Percentiles rank a stretch among this genome's conserved stretches.
Evolutionary conservation across 2,888 invertebrate species (phyloP).

Genomic region (Melanotus villosus): DNA sequence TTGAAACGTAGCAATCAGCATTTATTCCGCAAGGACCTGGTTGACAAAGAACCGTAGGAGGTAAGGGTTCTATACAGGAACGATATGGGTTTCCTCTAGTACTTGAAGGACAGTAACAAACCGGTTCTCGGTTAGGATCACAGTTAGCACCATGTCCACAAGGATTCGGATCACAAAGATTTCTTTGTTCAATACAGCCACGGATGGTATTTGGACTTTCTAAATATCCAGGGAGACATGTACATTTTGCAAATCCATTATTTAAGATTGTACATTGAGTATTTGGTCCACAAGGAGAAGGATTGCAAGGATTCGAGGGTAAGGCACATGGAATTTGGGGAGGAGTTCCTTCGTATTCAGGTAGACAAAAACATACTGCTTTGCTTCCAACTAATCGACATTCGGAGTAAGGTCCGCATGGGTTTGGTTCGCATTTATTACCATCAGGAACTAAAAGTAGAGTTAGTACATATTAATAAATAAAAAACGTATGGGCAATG

Average conservation of each 20-base stretch:
- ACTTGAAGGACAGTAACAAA: conserved; percentile 89
- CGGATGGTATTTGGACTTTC: conserved; percentile 91
- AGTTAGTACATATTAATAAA: neutral
- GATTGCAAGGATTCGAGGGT: conserved; percentile 85
- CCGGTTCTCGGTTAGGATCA: conserved; percentile 82
- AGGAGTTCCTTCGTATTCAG: conserved; percentile 89
- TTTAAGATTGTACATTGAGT: conserved; percentile 85
- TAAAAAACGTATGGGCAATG: neutral
- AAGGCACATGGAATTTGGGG: conserved; percentile 80
- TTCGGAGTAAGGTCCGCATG: conserved; percentile 88
- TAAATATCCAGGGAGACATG: conserved; percentile 85
- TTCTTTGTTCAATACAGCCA: conserved; percentile 84
- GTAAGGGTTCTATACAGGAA: conserved; percentile 76
- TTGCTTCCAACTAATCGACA: conserved; percentile 83
- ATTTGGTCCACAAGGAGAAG: conserved; percentile 90
- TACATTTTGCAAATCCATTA: conserved; percentile 90
- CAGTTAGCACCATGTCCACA: conserved; percentile 86
- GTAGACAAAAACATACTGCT: conserved; percentile 89
- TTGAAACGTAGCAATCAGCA: conserved; percentile 87
- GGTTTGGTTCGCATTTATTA: conserved; percentile 85
- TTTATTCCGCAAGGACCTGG: conserved; percentile 89
- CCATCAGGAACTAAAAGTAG: conserved; percentile 83
- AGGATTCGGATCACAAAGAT: conserved; percentile 87
- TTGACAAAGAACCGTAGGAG: conserved; percentile 76
- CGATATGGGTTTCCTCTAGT: conserved; percentile 88